These are phyloP conservation scores for Odontamblyopus rebecca DNA, from an alignment of 2,797 vertebrate genomes.

Conservation along the genomic window DNA sequence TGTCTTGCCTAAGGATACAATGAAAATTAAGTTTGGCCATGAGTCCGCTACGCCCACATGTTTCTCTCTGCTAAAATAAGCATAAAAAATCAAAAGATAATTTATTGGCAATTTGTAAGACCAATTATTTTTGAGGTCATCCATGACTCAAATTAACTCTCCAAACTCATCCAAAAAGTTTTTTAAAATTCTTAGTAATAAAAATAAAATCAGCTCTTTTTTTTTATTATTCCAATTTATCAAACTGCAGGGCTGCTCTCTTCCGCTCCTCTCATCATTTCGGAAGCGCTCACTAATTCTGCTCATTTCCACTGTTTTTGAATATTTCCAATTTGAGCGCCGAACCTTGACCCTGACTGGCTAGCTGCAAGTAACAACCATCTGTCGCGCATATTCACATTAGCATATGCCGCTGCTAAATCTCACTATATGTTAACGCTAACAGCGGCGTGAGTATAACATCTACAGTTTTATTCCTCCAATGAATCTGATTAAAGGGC, in stretches of 20 bases:
- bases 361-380: constrained; percentile 1
- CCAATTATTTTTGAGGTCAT: too few species aligned
- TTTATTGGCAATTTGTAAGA: too few species aligned
- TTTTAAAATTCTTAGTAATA: background rate
- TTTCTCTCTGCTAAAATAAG: too few species aligned
- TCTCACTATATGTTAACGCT: background rate
- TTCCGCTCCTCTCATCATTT: background rate
- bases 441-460: background rate
- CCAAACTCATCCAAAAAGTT: background rate
- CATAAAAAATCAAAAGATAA: too few species aligned
- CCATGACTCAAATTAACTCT: background rate
- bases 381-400: background rate
- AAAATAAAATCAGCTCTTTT: background rate
- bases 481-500: background rate
- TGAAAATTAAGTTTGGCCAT: too few species aligned
- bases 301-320: background rate
- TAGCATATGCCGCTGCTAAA: background rate
- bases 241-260: background rate
- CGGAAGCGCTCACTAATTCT: background rate
- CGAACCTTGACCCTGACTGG: constrained; percentile 7
- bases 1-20: too few species aligned
- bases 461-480: background rate
- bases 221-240: background rate
- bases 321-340: background rate
- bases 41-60: too few species aligned